phyloP scores from a whole-genome alignment of 2,888 invertebrate species.

The Leptothorax acervorum region DNA sequence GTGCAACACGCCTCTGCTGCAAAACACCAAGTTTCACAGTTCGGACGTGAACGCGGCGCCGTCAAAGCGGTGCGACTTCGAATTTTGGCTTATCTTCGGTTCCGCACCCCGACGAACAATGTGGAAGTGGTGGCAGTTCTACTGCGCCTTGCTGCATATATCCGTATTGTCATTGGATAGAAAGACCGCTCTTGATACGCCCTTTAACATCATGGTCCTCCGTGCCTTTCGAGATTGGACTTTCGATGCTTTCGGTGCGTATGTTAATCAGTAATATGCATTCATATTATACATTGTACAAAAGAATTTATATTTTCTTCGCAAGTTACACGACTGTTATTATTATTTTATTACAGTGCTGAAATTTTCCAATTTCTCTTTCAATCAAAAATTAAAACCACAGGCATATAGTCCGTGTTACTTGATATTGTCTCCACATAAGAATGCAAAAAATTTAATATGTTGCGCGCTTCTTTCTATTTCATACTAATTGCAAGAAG shows the following conservation, averaged over 20 bases:
- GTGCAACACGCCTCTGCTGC: conserved; percentile 20
- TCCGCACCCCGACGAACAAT: conserved; percentile 4
- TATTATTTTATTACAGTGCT: not conserved
- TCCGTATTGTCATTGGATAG: conserved; percentile 56
- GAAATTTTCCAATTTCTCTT: not conserved
- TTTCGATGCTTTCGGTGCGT: conserved; percentile 70
- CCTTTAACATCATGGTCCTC: conserved; percentile 64
- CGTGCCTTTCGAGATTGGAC: conserved; percentile 67
- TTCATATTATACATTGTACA: no score
- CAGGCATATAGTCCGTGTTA: no score
- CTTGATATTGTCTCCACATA: not conserved
- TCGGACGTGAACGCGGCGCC: not conserved
- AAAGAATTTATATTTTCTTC: not conserved
- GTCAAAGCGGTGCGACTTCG: not conserved
- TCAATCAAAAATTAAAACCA: not conserved
- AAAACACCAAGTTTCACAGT: conserved; percentile 9
- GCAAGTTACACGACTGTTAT: not conserved
- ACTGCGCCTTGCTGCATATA: conserved; percentile 34
- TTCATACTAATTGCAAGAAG: not conserved
- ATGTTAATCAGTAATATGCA: not conserved
- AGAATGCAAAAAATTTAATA: not conserved
- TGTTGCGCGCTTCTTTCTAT: not conserved
- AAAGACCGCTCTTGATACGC: conserved; percentile 73
- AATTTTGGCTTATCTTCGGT: not conserved
- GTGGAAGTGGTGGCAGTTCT: conserved; percentile 32